Conservation (phyloP, 2,888 invertebrate genomes). For the Clistopyga incitator region DNA sequence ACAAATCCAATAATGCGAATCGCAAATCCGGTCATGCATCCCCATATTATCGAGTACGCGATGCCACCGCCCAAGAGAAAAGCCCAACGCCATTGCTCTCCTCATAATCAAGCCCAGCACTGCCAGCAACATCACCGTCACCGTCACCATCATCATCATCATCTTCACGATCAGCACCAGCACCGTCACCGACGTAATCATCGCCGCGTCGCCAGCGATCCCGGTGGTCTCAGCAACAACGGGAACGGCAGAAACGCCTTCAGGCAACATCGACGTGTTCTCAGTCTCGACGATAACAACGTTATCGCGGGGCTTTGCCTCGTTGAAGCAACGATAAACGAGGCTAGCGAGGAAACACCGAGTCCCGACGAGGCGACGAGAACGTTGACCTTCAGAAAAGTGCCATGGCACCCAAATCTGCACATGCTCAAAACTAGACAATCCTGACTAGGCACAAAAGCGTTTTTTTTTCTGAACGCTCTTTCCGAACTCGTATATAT, state of each 20-base stretch:
- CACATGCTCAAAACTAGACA: conserved; percentile 84
- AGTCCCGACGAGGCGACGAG: conserved; percentile 70
- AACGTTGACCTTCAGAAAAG: conserved; percentile 83
- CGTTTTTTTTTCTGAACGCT: conserved; percentile 12
- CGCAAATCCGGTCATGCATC: conserved; percentile 66
- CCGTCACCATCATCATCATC: conserved; percentile 66
- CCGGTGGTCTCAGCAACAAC: conserved; percentile 69
- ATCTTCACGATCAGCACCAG: conserved; percentile 61
- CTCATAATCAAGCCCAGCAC: conserved; percentile 67
- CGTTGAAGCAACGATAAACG: conserved; percentile 65
- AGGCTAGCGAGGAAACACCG: conserved; percentile 70
- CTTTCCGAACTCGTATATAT: background rate
- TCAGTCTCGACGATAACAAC: conserved; percentile 72
- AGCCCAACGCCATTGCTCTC: conserved; percentile 69
- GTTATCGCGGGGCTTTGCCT: conserved; percentile 66
- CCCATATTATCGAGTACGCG: conserved; percentile 71
- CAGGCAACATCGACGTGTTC: conserved; percentile 74
- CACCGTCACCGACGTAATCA: conserved; percentile 68
- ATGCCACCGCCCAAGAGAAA: conserved; percentile 74
- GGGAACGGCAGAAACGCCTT: conserved; percentile 62
- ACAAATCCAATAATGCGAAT: conserved; percentile 72
- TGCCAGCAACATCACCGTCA: conserved; percentile 44
- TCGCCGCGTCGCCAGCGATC: conserved; percentile 77
- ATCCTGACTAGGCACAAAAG: conserved; percentile 64
- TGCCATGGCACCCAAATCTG: conserved; percentile 84